These are phyloP conservation scores for Lepidurus arcticus DNA, from an alignment of 1,140 invertebrate genomes.

Conservation along the genomic window DNA sequence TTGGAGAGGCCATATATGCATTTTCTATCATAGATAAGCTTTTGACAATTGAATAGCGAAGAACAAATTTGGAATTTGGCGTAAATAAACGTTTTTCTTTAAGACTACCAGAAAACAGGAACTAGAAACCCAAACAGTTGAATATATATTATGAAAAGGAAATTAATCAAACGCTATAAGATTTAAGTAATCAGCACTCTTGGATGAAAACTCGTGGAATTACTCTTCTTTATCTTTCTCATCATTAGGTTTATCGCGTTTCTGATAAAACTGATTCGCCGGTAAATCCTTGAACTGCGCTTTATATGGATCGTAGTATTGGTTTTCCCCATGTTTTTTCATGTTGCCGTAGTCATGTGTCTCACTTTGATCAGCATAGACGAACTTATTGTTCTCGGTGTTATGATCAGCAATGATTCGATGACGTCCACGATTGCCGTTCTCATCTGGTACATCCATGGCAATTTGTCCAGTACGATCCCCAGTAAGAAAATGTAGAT, in stretches of 20 bases:
- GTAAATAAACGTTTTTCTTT: too few relatives aligned
- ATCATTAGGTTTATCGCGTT: not conserved
- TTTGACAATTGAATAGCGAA: too few relatives aligned
- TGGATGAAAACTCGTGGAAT: not conserved
- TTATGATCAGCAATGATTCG: not conserved
- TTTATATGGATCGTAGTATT: not conserved
- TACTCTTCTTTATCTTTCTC: not conserved
- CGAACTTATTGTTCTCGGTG: not conserved
- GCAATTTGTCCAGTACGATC: constrained; percentile 19
- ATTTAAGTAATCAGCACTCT: too few relatives aligned
- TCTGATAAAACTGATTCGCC: not conserved
- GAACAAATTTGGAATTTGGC: too few relatives aligned
- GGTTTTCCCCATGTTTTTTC: not conserved
- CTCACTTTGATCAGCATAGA: not conserved
- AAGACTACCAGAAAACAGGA: too few relatives aligned
- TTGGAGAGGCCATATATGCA: too few relatives aligned
- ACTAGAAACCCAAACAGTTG: too few relatives aligned
- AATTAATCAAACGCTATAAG: too few relatives aligned
- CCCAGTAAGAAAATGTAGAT: constrained; percentile 20
- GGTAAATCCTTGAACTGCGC: too few relatives aligned
- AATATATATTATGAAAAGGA: too few relatives aligned
- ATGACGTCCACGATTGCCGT: not conserved
- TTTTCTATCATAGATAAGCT: too few relatives aligned
- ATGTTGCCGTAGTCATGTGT: not conserved
- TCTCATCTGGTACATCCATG: not conserved